A percentile compares a stretch with the other conserved stretches of the same genome.
phyloP scores from a whole-genome alignment of 2,113 vertebrate species.

The Eptesicus fuscus region DNA sequence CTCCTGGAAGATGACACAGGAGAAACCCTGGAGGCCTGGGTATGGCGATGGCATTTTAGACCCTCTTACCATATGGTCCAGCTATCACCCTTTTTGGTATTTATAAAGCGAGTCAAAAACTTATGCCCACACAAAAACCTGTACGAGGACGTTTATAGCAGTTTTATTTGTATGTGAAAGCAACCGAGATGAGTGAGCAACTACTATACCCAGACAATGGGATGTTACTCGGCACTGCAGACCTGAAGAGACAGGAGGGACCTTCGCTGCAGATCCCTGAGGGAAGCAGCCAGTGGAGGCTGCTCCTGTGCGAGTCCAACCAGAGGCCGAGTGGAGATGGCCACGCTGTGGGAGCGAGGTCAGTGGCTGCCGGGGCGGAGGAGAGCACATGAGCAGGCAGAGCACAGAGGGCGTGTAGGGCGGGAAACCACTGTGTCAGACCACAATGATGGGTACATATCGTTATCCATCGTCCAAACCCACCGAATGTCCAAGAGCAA shows the following conservation, averaged over 20 bases:
- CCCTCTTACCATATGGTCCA: not conserved
- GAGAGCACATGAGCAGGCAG: not conserved
- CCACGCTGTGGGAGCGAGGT: too few relatives aligned
- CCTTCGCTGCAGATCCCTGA: not conserved
- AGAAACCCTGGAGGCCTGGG: not conserved
- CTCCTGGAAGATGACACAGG: not conserved
- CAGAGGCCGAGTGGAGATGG: not conserved
- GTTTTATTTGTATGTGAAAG: not conserved
- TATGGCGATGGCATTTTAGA: not conserved
- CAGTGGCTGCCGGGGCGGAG: not conserved
- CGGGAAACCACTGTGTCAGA: not conserved
- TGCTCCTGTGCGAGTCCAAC: not conserved
- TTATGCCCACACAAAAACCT: not conserved
- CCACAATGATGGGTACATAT: fast-evolving
- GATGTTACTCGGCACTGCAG: too few relatives aligned
- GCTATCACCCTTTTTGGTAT: not conserved
- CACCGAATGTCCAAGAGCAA: not conserved
- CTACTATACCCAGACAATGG: not conserved
- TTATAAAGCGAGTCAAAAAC: not conserved
- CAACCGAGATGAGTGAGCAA: not conserved
- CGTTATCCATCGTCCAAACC: not conserved
- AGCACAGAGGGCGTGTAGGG: not conserved
- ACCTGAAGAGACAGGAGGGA: not conserved
- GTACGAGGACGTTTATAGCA: not conserved
- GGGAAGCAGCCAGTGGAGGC: not conserved